These are phyloP conservation scores for Hoplostethus mediterraneus DNA, from an alignment of 2,797 vertebrate species.

Conservation along the genomic window DNA sequence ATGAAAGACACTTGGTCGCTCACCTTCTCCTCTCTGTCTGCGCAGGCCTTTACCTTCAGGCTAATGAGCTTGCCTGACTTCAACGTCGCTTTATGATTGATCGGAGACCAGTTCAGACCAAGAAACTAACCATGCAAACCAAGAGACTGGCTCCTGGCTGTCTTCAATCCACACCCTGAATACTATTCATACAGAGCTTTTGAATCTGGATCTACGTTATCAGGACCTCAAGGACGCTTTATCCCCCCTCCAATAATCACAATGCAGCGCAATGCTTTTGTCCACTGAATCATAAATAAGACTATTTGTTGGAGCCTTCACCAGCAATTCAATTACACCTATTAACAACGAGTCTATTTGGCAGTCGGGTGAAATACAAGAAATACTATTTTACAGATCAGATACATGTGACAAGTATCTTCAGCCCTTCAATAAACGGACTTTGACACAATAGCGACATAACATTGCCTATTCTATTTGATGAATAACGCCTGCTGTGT, in stretches of 20 bases:
- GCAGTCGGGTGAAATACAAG: slow-evolving; percentile 17
- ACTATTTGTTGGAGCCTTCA: slow-evolving; percentile 43
- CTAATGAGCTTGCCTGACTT: slow-evolving; percentile 47
- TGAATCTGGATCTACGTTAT: slow-evolving; percentile 52
- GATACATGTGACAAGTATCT: slow-evolving; percentile 43
- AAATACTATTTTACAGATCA: slow-evolving; percentile 55
- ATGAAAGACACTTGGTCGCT: slow-evolving; percentile 61
- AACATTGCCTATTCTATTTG: slow-evolving; percentile 44
- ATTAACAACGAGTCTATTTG: slow-evolving; percentile 24
- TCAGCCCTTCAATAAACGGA: slow-evolving; percentile 48
- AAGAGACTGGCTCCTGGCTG: slow-evolving; percentile 33
- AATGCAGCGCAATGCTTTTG: slow-evolving; percentile 71
- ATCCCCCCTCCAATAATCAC: slow-evolving; percentile 55
- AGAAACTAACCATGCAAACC: slow-evolving; percentile 58
- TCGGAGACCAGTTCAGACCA: slow-evolving; percentile 54
- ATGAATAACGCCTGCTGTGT: slow-evolving; percentile 73
- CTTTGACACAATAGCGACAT: slow-evolving; percentile 62
- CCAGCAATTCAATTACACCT: slow-evolving; percentile 59
- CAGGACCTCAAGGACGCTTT: slow-evolving; percentile 69
- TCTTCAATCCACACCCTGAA: slow-evolving; percentile 72
- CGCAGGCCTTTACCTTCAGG: slow-evolving; percentile 50
- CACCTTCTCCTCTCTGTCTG: slow-evolving; percentile 29
- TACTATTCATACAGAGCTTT: slow-evolving; percentile 48
- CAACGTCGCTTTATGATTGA: slow-evolving; percentile 59
- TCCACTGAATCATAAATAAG: slow-evolving; percentile 73